Base-by-base conservation (phyloP, 2,113 vertebrate genomes). In the Spizaetus ornatus region DNA sequence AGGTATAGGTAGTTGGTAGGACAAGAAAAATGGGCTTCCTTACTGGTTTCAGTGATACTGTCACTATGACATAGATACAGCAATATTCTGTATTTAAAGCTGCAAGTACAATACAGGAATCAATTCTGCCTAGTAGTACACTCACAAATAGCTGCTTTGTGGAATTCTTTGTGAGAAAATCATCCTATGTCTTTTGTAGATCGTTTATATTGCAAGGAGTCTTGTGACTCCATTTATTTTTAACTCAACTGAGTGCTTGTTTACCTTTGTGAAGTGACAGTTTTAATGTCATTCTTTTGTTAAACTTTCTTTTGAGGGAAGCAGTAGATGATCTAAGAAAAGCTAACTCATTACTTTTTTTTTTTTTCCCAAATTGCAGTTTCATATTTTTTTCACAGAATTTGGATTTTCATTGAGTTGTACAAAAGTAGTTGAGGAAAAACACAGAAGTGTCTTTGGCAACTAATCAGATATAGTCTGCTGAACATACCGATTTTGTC, bases 221-320 rank as follows among this genome's bases (percentile, higher is more conserved):
- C 77, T 71, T 86, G 82, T 96, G 95, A 92, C 82, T 91, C 53
- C 38, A 7, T 71, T 90, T 97, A 93, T 96, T 97, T 97, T 94
- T 95, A 96, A 80, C 80, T 79, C 52, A 1, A 12, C 32, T 65
- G 48, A 88, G 47, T 74, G 55, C 38, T 84, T 92, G 80, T 88
- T 96, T 97, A 88, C 80, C 72, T 97, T 92, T 77, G 34, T 59
- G 45, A 67, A 94, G 76, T 59, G 92, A 82, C 63, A 92, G 63
- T 83, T 93, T 42, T 88, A 42, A 59, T 86, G 72, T 83, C 55
- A 18, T 90, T 78, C 59, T 92, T 77, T 77, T 16, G 13, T 73
- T 59, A 42, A 90, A 80, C 32, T 74, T 73, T 77, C 73, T 63
- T 86, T 56, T 67, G 47, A 63, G 72, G 82, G 78, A 90, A 83